These are phyloP conservation scores for Trichonephila clavata DNA, from an alignment of 1,140 invertebrate genomes.

Conservation along the genomic window DNA sequence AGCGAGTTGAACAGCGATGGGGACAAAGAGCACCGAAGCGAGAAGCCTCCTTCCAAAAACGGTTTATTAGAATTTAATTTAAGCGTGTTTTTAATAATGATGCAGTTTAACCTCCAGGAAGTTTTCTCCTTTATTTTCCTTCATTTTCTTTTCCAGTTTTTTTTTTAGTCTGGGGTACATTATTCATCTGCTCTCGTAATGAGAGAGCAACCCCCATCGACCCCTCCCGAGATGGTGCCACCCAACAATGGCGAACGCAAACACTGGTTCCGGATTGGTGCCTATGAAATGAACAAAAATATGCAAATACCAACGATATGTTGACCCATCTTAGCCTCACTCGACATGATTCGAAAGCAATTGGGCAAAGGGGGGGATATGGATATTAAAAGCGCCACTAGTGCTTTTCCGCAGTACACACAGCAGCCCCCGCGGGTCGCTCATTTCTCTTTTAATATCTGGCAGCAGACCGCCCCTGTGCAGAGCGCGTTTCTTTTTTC, in stretches of 20 bases:
- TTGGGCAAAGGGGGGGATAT: conserved; percentile 69
- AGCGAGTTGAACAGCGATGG: not conserved
- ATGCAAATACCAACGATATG: conserved; percentile 75
- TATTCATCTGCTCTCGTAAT: conserved; percentile 64
- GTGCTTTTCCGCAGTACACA: conserved; percentile 63
- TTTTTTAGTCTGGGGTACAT: not conserved
- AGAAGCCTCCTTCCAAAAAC: conserved; percentile 46
- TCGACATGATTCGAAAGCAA: conserved; percentile 72
- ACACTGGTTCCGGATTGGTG: conserved; percentile 43
- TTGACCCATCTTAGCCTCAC: conserved; percentile 71
- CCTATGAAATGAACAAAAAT: conserved; percentile 75
- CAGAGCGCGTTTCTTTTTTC: conserved; percentile 65
- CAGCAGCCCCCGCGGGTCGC: conserved; percentile 59
- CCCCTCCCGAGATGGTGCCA: conserved; percentile 13
- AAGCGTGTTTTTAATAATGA: conserved; percentile 68
- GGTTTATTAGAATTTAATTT: conserved; percentile 70
- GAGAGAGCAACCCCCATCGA: conserved; percentile 35
- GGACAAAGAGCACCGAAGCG: conserved; percentile 16
- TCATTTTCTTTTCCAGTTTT: not conserved
- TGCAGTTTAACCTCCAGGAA: conserved; percentile 46
- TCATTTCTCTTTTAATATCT: conserved; percentile 75
- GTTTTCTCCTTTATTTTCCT: conserved; percentile 39
- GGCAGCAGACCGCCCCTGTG: conserved; percentile 8
- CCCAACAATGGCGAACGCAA: conserved; percentile 63
- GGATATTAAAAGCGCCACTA: conserved; percentile 74